phyloP scores from a whole-genome alignment of 2,888 invertebrate species.

The Melieria picta region DNA sequence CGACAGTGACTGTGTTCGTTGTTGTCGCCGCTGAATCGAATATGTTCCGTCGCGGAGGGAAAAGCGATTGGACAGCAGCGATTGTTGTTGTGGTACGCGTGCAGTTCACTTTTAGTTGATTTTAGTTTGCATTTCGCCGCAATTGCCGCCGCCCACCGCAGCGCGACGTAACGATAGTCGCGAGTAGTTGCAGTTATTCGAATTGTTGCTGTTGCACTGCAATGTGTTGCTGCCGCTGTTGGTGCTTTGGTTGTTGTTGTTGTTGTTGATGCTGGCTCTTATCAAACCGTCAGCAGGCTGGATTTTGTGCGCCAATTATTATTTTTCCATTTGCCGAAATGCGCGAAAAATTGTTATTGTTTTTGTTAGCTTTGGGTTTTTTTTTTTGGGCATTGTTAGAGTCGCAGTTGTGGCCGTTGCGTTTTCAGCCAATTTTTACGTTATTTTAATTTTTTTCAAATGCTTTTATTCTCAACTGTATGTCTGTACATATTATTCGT shows the following conservation, averaged over 20 bases:
- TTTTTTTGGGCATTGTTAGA: constrained; percentile 11
- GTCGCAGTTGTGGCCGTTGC: neutral
- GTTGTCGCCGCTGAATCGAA: too few species aligned
- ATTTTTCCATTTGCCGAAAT: constrained; percentile 45
- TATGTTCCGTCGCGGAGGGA: too few species aligned
- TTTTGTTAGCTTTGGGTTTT: constrained; percentile 10
- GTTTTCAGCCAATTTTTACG: neutral
- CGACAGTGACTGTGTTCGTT: too few species aligned
- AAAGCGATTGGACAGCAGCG: too few species aligned
- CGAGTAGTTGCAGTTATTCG: constrained; percentile 22
- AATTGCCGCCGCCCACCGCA: constrained; percentile 2
- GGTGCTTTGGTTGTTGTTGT: constrained; percentile 15
- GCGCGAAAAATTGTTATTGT: neutral
- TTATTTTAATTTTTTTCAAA: constrained; percentile 15
- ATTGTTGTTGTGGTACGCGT: too few species aligned
- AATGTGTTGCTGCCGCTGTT: constrained; percentile 29
- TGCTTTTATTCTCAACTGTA: constrained; percentile 16
- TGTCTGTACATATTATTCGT: constrained; percentile 5
- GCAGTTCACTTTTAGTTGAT: too few species aligned
- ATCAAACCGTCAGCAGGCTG: constrained; percentile 48
- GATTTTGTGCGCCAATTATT: constrained; percentile 44
- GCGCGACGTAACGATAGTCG: constrained; percentile 9
- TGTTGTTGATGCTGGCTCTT: constrained; percentile 35
- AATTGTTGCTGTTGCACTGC: constrained; percentile 27
- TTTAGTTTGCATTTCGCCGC: too few species aligned